Conservation (phyloP, 2,888 invertebrate species). For the Microctonus hyperodae region DNA sequence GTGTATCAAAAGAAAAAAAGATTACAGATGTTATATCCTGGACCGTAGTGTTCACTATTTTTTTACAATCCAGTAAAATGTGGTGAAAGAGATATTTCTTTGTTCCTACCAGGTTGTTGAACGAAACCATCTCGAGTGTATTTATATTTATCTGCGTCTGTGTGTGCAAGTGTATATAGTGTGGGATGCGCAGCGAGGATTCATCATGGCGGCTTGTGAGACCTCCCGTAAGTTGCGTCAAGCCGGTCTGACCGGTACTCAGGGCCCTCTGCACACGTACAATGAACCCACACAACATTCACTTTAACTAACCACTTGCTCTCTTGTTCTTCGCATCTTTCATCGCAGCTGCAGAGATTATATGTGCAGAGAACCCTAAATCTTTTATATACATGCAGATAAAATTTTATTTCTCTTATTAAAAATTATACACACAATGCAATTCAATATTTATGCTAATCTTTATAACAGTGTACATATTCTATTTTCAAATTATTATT, state of each 20-base stretch:
- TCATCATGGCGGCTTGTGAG: slow-evolving; percentile 30
- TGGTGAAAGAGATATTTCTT: slow-evolving; percentile 42
- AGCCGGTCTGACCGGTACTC: slow-evolving; percentile 57
- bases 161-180: neutral
- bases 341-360: neutral
- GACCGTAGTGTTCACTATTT: neutral
- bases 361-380: neutral
- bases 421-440: no score
- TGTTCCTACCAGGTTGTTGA: slow-evolving; percentile 39
- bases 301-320: slow-evolving; percentile 22
- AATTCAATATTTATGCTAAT: no score
- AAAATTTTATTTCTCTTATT: neutral
- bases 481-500: no score
- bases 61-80: slow-evolving; percentile 13
- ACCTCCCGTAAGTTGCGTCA: slow-evolving; percentile 51
- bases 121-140: slow-evolving; percentile 13
- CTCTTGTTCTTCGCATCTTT: slow-evolving; percentile 16
- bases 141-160: neutral
- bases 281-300: slow-evolving; percentile 37
- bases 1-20: neutral
- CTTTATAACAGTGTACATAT: no score
- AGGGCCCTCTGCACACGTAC: slow-evolving; percentile 34
- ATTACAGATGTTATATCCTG: neutral
- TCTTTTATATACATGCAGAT: neutral
- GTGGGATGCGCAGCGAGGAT: neutral